Base-by-base conservation (phyloP, 2,113 vertebrate genomes). In the Varanus salvator region DNA sequence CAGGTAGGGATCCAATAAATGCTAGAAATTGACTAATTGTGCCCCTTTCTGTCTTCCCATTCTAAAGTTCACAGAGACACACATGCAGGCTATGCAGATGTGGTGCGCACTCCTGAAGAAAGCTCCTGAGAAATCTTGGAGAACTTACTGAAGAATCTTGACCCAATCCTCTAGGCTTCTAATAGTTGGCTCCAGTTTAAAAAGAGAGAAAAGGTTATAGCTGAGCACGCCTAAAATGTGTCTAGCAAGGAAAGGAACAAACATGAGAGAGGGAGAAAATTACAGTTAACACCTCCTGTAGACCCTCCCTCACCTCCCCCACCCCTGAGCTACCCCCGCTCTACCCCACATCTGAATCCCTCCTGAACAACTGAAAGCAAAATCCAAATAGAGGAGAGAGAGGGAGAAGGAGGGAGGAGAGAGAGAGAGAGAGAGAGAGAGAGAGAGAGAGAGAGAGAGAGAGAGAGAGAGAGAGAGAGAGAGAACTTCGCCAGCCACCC, bases 271-370 rank as follows among this genome's bases (percentile, higher is more conserved):
- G 87, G 54, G 90, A 93, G 94, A 92, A 95, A 92, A 95, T 69
- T 92, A 92, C 94, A 92, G 87, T 91, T 93, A 90, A 93, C 74
- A 91, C 68, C 57, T 80, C 27, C 29, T 5, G 91, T 89, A 95
- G 94, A 95, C 93, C 95, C 96, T 95, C 97, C 96, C 97, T 94
- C 93, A 91, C 80, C 87, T 86, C 75, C 94, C 90, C 85, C 92
- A 90, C 90, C 90, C 74, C 89, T 88, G 89, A 80, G 86, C 68
- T 82, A 91, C 92, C 95, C 90, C 80, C 92, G 92, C 90, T 94
- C 92, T 95, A 91, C 91, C 87, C 88, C 93, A 90, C 80, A 94
- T 89, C 90, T 92, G 93, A 95, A 93, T 90, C 93, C 48, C 95
- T 88, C 93, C 60, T 91, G 90, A 80, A 93, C 78, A 72, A 90